Base-by-base conservation (phyloP, 1,140 invertebrate genomes). In the Dreissena polymorpha region DNA sequence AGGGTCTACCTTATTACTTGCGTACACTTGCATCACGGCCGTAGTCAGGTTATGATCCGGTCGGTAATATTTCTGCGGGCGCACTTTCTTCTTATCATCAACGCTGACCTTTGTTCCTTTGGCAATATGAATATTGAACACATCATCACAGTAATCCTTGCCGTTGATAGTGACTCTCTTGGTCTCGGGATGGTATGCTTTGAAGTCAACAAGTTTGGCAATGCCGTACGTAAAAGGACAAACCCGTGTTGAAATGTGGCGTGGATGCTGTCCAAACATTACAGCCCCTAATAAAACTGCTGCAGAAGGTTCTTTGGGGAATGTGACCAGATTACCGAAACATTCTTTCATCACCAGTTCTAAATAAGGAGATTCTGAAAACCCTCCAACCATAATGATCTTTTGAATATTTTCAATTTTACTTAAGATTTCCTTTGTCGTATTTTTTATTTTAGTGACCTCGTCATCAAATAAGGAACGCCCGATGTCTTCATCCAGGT, bases 1-100 rank as follows among this genome's bases (percentile, higher is more conserved):
- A 13, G 85, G 82, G 72, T 86, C 63, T 27, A n/a, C 71, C 0
- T 53, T 50, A 1, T 63, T 72, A 1, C 81, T 81, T 10, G 72
- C 83, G 71, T 85, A 86, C 12, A 86, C 80, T 57, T 87, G 84
- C 65, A 87, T n/a, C 49, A 81, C 50, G 10, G 84, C 84, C 51
- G 55, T 18, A 1, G 49, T 68, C 57, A 69, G 51, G 8, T 84
- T 68, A 49, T 72, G 16, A 13, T 64, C 13, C 10, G 85, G n/a
- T 51, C 80, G 81, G 64, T 63, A 85, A 27, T 87, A 87, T 57
- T 85, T 81, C 39, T 85, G 72, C 0, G 39, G 69, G 16, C 73
- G 50, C 10, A 80, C 72, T 29, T 77, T 72, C 50, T 85, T 18
- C 21, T 60, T 60, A 23, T 60, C 21, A 6, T 60, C 57, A 7